A percentile compares a stretch with the other conserved stretches of the same genome.
phyloP scores from a whole-genome alignment of 2,797 vertebrate genomes.

The Molossus molossus region DNA sequence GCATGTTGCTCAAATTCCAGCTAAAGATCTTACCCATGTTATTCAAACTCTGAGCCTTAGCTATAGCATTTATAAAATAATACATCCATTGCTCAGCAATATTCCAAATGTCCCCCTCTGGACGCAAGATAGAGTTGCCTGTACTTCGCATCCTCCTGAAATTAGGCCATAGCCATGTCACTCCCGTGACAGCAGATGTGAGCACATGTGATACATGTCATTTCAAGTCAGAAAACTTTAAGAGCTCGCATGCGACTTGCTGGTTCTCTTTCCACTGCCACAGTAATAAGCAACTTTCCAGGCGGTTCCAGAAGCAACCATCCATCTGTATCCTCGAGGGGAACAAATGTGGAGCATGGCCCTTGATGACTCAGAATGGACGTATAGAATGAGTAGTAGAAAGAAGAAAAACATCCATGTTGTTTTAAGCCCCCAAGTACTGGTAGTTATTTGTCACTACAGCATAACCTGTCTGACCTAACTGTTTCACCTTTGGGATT shows the following conservation, averaged over 20 bases:
- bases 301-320: background rate
- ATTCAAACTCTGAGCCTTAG: background rate
- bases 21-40: background rate
- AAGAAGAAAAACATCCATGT: background rate
- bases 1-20: background rate
- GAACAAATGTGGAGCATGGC: background rate
- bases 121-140: accelerated
- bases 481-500: background rate
- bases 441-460: background rate
- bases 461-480: background rate
- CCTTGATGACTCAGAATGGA: no score
- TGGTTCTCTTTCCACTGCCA: background rate
- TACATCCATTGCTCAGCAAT: background rate
- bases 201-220: background rate
- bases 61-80: background rate
- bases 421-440: background rate
- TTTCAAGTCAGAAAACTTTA: background rate
- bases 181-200: background rate
- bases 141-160: background rate
- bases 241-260: background rate
- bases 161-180: background rate
- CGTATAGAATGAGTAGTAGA: background rate
- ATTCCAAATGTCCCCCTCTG: background rate
- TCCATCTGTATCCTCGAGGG: background rate
- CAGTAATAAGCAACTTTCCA: background rate